These are phyloP conservation scores for Eupithecia centaureata DNA, from an alignment of 2,888 invertebrate genomes.

Conservation along the genomic window DNA sequence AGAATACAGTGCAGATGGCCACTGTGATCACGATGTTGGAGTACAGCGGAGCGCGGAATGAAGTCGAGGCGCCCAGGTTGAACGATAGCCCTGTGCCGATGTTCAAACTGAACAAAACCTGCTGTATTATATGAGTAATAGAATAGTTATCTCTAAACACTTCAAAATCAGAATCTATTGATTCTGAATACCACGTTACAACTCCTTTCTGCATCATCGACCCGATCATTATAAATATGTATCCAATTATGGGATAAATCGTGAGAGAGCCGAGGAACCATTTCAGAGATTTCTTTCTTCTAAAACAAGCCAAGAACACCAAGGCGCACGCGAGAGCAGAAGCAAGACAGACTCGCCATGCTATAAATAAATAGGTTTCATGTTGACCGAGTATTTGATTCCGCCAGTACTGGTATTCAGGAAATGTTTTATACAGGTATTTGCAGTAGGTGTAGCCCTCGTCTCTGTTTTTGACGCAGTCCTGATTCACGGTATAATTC, in stretches of 20 bases:
- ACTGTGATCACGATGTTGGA: constrained; percentile 62
- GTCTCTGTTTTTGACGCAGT: constrained; percentile 57
- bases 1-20: constrained; percentile 48
- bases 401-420: constrained; percentile 73
- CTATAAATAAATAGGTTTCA: constrained; percentile 46
- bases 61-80: constrained; percentile 57
- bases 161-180: constrained; percentile 61
- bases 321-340: constrained; percentile 56
- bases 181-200: constrained; percentile 57
- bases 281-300: constrained; percentile 53
- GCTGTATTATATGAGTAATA: constrained; percentile 50
- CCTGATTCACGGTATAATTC: constrained; percentile 67
- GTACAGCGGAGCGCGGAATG: constrained; percentile 69
- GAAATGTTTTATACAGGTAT: constrained; percentile 58
- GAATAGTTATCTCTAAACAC: constrained; percentile 50
- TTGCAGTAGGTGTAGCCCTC: constrained; percentile 53
- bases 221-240: constrained; percentile 59
- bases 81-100: constrained; percentile 65
- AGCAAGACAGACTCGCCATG: constrained; percentile 67
- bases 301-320: constrained; percentile 62
- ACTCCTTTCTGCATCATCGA: constrained; percentile 74
- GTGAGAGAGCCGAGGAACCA: constrained; percentile 52
- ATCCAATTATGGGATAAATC: constrained; percentile 55
- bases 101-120: constrained; percentile 56
- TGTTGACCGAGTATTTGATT: constrained; percentile 47